Conservation (phyloP, 2,113 vertebrate species). For the Phalacrocorax brasilianus region DNA sequence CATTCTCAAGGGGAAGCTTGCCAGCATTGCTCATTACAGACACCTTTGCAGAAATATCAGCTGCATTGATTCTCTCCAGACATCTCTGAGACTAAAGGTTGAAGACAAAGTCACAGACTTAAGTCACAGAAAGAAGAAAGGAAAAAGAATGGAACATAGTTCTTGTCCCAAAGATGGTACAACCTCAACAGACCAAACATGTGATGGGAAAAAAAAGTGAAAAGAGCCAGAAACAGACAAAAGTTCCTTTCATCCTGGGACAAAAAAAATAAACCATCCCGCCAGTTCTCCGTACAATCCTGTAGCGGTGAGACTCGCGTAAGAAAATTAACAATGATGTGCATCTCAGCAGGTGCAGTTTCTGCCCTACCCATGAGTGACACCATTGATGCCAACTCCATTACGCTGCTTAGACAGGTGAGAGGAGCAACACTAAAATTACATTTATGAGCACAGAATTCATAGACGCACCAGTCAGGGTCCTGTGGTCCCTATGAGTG, state of each 20-base stretch:
- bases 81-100: neutral
- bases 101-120: neutral
- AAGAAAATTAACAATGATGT: neutral
- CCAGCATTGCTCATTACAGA: neutral
- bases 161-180: neutral
- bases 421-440: neutral
- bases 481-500: fast-evolving
- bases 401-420: neutral
- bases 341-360: neutral
- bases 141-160: neutral
- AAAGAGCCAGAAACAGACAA: neutral
- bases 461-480: neutral
- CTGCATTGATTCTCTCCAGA: neutral
- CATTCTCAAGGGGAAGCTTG: neutral
- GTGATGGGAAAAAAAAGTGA: fast-evolving
- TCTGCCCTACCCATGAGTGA: neutral
- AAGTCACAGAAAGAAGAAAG: neutral
- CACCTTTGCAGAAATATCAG: neutral
- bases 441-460: neutral
- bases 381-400: neutral
- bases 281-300: neutral
- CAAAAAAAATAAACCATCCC: neutral
- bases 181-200: neutral
- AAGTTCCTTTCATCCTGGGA: neutral
- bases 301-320: neutral